Evolutionary conservation across 2,797 vertebrate genomes (phyloP), one percentile per base, ranked within the genome.

Genomic region (Poecilia velifera): DNA sequence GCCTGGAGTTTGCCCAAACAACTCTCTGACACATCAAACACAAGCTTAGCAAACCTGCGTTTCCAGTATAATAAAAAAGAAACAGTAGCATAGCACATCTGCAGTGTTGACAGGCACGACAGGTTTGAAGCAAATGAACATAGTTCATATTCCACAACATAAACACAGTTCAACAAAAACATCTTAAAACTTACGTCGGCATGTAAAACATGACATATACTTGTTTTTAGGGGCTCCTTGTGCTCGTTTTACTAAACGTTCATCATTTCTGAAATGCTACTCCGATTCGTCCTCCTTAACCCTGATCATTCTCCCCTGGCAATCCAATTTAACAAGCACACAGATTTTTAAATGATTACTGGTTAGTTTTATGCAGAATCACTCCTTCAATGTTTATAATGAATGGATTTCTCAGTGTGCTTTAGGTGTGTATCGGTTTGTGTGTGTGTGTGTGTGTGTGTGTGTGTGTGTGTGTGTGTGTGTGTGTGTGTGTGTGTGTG

Each of bases 41-140:
- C 82, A 71, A 73, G 47, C 20, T 82, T 77, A 80, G 57, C 81
- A 89, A 93, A 94, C 93, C 91, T 93, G 93, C 74, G 82, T 84
- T 83, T 85, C 94, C 83, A 88, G 90, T 94, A 76, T 89, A 86
- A 87, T 77, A 80, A 34, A 77, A 77, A 83, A 85, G 77, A 78
- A 71, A 74, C 77, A 68, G 73, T 25, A 72, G 18, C 31, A 31
- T 31, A 31, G 31, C 31, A 31, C 31, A 31, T 31, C 31, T 31
- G 31, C 13, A 2, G 1, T 82, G 68, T 62, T 47, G 20, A 64
- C 84, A 84, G 55, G 82, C 47, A 78, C 3, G 78, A 87, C 76
- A 79, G 86, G 86, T 90, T 90, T 77, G 57, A 71, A 82, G 13
- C 25, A 25, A n/a, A 55, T 46, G 74, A 74, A 62, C 9, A 0